Conservation (phyloP, 1,140 invertebrate species). For the Pygmarrhopalites habei region DNA sequence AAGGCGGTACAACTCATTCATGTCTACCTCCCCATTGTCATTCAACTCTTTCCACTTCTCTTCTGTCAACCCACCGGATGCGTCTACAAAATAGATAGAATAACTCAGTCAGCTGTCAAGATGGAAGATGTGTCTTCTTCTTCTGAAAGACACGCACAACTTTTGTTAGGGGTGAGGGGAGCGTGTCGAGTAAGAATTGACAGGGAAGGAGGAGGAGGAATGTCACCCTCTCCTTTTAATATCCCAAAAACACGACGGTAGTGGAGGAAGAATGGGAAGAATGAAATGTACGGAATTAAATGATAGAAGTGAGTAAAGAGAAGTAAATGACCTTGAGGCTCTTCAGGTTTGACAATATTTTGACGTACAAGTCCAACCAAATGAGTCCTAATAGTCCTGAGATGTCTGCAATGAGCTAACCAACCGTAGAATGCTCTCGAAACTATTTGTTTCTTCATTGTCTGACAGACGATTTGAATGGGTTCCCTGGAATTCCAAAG, state of each 20-base stretch:
- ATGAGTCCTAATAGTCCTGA: constrained; percentile 84
- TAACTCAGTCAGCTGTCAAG: too few relatives aligned
- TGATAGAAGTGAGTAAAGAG: too few relatives aligned
- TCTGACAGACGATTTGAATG: constrained; percentile 73
- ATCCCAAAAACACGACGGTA: too few relatives aligned
- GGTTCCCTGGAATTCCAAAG: constrained; percentile 46
- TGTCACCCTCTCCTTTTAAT: too few relatives aligned
- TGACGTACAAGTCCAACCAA: constrained; percentile 75
- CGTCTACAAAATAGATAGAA: constrained; percentile 45
- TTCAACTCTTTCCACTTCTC: constrained; percentile 58
- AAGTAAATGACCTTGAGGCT: constrained; percentile 32
- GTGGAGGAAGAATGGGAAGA: too few relatives aligned
- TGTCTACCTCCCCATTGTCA: constrained; percentile 54
- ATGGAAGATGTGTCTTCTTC: too few relatives aligned
- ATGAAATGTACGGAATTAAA: too few relatives aligned
- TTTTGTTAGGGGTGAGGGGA: too few relatives aligned
- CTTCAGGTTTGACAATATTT: constrained; percentile 39
- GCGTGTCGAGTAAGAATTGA: too few relatives aligned
- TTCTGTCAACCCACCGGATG: constrained; percentile 56
- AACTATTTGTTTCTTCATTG: constrained; percentile 89
- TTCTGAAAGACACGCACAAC: too few relatives aligned
- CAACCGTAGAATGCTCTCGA: constrained; percentile 93
- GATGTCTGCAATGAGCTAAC: constrained; percentile 85
- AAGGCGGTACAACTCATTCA: constrained; percentile 67
- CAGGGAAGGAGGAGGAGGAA: too few relatives aligned